These are phyloP conservation scores for Agrilus biguttatus DNA, from an alignment of 2,888 invertebrate genomes.

Conservation along the genomic window DNA sequence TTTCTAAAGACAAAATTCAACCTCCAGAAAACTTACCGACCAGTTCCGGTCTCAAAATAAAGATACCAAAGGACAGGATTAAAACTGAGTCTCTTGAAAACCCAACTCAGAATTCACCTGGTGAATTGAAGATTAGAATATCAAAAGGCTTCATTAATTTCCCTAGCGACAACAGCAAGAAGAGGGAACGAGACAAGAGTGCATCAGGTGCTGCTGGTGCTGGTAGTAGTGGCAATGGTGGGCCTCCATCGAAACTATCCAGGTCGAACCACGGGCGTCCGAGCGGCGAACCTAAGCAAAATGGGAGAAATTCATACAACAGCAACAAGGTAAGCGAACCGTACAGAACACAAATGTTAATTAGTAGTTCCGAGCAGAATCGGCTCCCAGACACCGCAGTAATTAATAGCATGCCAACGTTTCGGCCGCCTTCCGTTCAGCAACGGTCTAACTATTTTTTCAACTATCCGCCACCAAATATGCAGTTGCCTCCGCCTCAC, in stretches of 20 bases:
- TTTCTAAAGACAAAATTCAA: slow-evolving; percentile 42
- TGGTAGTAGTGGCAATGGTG: slow-evolving; percentile 26
- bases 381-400: slow-evolving; percentile 12
- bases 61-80: slow-evolving; percentile 64
- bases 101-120: slow-evolving; percentile 10
- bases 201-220: too few relatives aligned
- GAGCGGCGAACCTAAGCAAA: slow-evolving; percentile 22
- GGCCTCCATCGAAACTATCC: slow-evolving; percentile 23
- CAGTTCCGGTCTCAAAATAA: slow-evolving; percentile 52
- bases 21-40: slow-evolving; percentile 11
- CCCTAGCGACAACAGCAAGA: slow-evolving; percentile 19
- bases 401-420: slow-evolving; percentile 30
- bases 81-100: slow-evolving; percentile 32
- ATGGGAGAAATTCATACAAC: slow-evolving; percentile 26
- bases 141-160: slow-evolving; percentile 51
- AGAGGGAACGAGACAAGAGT: slow-evolving; percentile 26
- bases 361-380: slow-evolving; percentile 4
- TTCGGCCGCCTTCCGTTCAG: slow-evolving; percentile 19
- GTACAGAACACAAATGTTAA: slow-evolving; percentile 10
- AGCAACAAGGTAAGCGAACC: slow-evolving; percentile 15
- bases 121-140: slow-evolving; percentile 63
- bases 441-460: slow-evolving; percentile 11
- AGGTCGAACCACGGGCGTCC: slow-evolving; percentile 17
- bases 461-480: slow-evolving; percentile 16
- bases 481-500: slow-evolving; percentile 18